phyloP scores from a whole-genome alignment of 2,113 vertebrate genomes.

The Carlito syrichta region DNA sequence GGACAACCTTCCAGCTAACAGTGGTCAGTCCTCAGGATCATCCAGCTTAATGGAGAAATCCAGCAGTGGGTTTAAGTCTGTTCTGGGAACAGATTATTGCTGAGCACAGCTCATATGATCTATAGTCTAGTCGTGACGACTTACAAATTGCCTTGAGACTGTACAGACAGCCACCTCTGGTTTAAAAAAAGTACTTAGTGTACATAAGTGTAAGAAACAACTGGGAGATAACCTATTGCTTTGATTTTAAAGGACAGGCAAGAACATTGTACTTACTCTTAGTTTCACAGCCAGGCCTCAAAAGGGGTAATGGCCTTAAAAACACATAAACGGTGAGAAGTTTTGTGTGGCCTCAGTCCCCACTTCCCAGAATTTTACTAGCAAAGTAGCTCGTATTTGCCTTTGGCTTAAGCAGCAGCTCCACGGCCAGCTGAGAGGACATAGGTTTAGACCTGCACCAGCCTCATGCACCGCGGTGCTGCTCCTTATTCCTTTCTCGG shows the following conservation, averaged over 20 bases:
- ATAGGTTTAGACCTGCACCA: rapidly evolving
- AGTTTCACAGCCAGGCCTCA: not conserved
- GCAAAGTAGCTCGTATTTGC: not conserved
- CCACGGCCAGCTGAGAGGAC: not conserved
- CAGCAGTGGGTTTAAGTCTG: constrained; percentile 27
- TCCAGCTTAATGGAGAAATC: not conserved
- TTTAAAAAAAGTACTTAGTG: constrained; percentile 11
- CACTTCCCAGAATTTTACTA: not conserved
- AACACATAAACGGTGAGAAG: rapidly evolving
- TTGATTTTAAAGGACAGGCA: constrained; percentile 14
- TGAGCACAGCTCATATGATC: not conserved
- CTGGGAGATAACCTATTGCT: constrained; percentile 19
- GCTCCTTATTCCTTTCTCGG: not conserved
- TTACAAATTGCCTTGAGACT: constrained; percentile 51
- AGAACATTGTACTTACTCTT: not conserved
- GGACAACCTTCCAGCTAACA: not conserved
- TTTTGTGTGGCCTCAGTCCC: not conserved
- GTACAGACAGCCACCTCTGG: not conserved
- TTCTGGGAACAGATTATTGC: constrained; percentile 71
- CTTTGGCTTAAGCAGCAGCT: not conserved
- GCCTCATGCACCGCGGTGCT: rapidly evolving
- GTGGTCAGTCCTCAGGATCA: not conserved
- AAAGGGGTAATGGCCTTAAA: not conserved
- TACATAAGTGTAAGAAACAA: not conserved
- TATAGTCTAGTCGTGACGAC: constrained; percentile 48